A percentile compares a stretch with the other conserved stretches of the same genome.
phyloP scores from a whole-genome alignment of 2,888 invertebrate species.

The Alsophila aescularia region DNA sequence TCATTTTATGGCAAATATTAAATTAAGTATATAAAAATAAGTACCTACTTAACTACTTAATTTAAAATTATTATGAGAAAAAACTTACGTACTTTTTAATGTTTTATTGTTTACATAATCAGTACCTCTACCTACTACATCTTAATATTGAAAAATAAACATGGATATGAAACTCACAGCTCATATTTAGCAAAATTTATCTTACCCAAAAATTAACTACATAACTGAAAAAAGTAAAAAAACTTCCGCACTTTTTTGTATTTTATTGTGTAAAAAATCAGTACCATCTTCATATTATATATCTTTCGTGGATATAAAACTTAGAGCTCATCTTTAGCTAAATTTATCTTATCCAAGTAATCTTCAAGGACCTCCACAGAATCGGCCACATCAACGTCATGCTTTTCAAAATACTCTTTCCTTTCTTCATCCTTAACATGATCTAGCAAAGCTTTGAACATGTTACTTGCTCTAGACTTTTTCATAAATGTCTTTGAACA shows the following conservation, averaged over 20 bases:
- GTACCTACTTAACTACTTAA: too few relatives aligned
- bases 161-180: too few relatives aligned
- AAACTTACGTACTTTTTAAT: not conserved
- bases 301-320: not conserved
- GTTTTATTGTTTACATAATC: not conserved
- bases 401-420: constrained; percentile 38
- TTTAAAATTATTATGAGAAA: too few relatives aligned
- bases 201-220: too few relatives aligned
- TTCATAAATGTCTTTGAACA: constrained; percentile 54
- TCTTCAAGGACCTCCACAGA: constrained; percentile 48
- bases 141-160: too few relatives aligned
- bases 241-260: not conserved
- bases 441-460: constrained; percentile 51
- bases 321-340: constrained; percentile 61
- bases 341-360: constrained; percentile 42
- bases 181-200: too few relatives aligned
- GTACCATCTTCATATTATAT: too few relatives aligned
- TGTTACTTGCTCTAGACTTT: constrained; percentile 45
- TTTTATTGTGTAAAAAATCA: not conserved
- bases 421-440: constrained; percentile 46
- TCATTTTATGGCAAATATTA: too few relatives aligned
- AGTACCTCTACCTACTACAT: too few relatives aligned
- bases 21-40: too few relatives aligned
- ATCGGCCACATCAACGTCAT: constrained; percentile 49
- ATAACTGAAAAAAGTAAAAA: too few relatives aligned